A percentile compares a stretch with the other conserved stretches of the same genome.
Evolutionary conservation across 2,888 invertebrate species (phyloP).

Genomic region (Vandiemenella viatica): DNA sequence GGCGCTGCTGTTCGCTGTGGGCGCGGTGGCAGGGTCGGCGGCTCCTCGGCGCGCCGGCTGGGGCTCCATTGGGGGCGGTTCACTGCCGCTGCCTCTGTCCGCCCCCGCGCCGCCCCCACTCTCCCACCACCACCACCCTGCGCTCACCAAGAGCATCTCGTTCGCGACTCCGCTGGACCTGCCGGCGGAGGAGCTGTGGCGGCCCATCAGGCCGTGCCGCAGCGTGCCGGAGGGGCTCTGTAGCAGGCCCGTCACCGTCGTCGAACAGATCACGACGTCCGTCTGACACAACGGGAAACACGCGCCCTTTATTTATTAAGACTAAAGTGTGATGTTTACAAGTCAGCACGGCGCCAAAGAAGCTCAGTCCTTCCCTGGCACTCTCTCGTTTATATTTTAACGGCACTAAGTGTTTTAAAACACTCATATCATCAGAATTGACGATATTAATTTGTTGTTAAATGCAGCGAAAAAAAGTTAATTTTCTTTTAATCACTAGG

Average conservation of each 20-base stretch:
- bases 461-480: too few relatives aligned
- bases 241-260: slow-evolving; percentile 24
- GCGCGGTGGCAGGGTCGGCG: slow-evolving; percentile 21
- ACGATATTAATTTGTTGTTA: too few relatives aligned
- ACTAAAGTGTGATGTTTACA: too few relatives aligned
- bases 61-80: neutral
- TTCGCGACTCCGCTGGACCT: slow-evolving; percentile 46
- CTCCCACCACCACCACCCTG: neutral
- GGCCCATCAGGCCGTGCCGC: slow-evolving; percentile 41
- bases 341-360: too few relatives aligned
- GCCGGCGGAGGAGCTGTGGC: slow-evolving; percentile 13
- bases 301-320: too few relatives aligned
- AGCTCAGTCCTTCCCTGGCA: too few relatives aligned
- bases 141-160: slow-evolving; percentile 36
- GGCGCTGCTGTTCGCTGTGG: slow-evolving; percentile 62
- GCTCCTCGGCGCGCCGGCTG: neutral
- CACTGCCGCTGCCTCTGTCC: too few relatives aligned
- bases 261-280: neutral
- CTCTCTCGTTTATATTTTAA: too few relatives aligned
- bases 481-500: too few relatives aligned
- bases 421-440: too few relatives aligned
- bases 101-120: neutral
- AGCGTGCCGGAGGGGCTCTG: slow-evolving; percentile 56
- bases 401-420: too few relatives aligned
- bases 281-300: too few relatives aligned